Base-by-base conservation (phyloP, 2,888 invertebrate species). In the Lottia gigantea region DNA sequence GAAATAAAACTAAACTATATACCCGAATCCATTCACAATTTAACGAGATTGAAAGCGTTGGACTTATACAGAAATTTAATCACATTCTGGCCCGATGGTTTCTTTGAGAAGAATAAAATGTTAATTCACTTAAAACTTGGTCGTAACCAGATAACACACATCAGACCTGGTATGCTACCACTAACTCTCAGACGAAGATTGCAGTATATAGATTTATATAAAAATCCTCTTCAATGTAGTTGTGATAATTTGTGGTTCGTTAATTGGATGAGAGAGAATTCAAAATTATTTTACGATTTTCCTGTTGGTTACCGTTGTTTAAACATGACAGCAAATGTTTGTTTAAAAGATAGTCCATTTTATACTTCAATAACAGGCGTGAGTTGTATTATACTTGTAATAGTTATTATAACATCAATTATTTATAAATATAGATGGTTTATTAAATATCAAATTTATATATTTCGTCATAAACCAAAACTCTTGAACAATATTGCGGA, bases 171-270 rank as follows among this genome's bases (percentile, higher is more conserved):
- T 8, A 62, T 62, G 23, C 62, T 67, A 55, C 62, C 67, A 11
- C 3, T 7, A 2, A 23, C 8, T 4, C 25, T 72, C 7, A n/a
- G 66, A 14, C 46, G 65, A 2, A 46, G 46, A n/a, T 63, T 75
- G 7, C 14, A 66, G 55, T 91, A 89, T 67, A 71, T 93, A 0
- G 90, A 90, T 0, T 66, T 93, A 0, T 89, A 91, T 0, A 89
- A 88, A 0, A 93, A 93, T 80, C 90, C 90, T 14, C 90, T 92
- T 25, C 87, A 92, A 0, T 93, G 93, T 79, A 91, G 91, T 66
- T 92, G 92, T 72, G 84, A 90, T 2, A 83, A 91, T 0, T n/a
- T 68, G 11, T 78, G 77, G 77, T 76, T 78, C 25, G 31, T 47
- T 12, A 63, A 74, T 12, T 79, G 77, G 79, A 45, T 68, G 14